phyloP scores from a whole-genome alignment of 2,797 vertebrate species.

The Nothura maculosa region DNA sequence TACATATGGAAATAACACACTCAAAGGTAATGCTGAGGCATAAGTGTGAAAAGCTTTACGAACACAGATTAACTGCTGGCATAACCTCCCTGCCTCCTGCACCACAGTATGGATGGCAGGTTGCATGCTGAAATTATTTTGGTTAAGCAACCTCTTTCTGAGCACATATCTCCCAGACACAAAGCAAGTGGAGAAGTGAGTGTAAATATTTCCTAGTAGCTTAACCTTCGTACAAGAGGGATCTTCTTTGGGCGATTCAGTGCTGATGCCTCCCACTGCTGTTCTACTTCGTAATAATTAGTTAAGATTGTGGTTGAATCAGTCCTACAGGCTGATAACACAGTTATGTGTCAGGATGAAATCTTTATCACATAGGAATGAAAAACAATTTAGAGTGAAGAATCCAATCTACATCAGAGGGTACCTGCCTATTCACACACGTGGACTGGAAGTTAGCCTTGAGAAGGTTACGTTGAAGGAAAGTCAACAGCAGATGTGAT shows the following conservation, averaged over 20 bases:
- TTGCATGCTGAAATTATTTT: background rate
- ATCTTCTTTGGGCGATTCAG: background rate
- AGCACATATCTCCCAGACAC: slow-evolving; percentile 9
- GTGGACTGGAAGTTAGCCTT: background rate
- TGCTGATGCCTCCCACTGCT: background rate
- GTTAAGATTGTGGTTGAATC: background rate
- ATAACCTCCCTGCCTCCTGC: background rate
- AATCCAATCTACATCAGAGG: background rate
- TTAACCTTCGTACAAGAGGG: background rate
- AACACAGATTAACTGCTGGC: slow-evolving; percentile 11
- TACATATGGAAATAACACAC: background rate
- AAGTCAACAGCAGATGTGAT: slow-evolving; percentile 66
- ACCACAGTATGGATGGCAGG: background rate
- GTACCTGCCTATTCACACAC: fast-evolving
- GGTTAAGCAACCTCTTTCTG: slow-evolving; percentile 28
- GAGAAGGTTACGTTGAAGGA: slow-evolving; percentile 30
- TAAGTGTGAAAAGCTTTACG: slow-evolving; percentile 7
- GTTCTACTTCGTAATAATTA: background rate
- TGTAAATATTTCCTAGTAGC: slow-evolving; percentile 1
- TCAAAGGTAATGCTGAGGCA: background rate
- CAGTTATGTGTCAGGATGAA: background rate
- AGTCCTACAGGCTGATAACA: background rate
- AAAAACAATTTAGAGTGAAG: background rate
- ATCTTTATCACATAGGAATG: background rate
- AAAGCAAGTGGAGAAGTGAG: background rate